Evolutionary conservation across 2,797 vertebrate species (phyloP).

Genomic region (Pseudochirops corinnae): DNA sequence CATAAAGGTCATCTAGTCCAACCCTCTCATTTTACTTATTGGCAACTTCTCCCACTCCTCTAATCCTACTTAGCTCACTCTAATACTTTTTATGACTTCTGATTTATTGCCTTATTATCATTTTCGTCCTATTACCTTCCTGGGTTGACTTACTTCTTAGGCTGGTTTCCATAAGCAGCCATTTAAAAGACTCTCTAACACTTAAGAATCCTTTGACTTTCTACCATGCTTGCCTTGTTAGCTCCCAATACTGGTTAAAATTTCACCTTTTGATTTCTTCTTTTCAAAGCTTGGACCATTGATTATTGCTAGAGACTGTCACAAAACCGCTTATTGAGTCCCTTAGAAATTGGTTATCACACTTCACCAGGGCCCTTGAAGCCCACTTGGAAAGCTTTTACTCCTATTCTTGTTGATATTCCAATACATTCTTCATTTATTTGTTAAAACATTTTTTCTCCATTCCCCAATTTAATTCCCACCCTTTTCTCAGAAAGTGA

Average conservation of each 20-base stretch:
- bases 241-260: neutral
- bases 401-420: constrained; percentile 30
- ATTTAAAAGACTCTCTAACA: neutral
- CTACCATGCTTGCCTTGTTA: neutral
- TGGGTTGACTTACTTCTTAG: neutral
- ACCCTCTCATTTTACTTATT: neutral
- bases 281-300: neutral
- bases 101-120: neutral
- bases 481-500: neutral
- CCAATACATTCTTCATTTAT: constrained; percentile 16
- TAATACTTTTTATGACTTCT: neutral
- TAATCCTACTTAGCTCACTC: neutral
- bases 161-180: neutral
- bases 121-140: neutral
- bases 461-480: neutral
- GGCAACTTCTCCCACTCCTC: neutral
- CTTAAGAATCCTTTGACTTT: neutral
- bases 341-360: neutral
- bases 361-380: neutral
- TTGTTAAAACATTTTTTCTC: constrained; percentile 15
- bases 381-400: neutral
- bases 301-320: neutral
- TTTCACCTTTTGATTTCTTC: neutral
- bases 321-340: constrained; percentile 18
- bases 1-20: neutral